Conservation (phyloP, 2,113 vertebrate genomes). For the Apus apus region DNA sequence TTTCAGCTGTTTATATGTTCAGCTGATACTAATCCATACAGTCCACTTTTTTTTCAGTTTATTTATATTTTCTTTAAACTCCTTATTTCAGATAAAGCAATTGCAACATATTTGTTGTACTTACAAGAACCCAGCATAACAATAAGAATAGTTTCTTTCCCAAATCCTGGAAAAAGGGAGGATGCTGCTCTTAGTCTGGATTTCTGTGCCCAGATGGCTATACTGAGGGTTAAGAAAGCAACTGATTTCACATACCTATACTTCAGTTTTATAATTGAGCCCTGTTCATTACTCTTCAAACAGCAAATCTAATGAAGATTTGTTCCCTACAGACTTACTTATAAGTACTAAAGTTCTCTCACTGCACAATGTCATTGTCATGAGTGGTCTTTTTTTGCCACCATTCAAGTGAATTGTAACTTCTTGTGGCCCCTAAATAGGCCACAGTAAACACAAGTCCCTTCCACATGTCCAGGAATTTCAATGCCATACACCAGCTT, state of each 20-base stretch:
- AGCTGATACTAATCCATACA: neutral
- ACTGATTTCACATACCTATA: neutral
- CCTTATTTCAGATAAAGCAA: neutral
- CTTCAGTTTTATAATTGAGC: neutral
- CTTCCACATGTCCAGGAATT: neutral
- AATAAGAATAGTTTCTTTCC: neutral
- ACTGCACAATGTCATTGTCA: neutral
- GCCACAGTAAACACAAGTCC: neutral
- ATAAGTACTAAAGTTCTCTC: neutral
- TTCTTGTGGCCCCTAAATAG: neutral
- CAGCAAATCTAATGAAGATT: neutral
- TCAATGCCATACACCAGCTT: neutral
- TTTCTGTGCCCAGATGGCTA: neutral
- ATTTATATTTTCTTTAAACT: neutral
- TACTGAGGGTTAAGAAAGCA: neutral
- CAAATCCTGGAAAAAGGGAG: neutral
- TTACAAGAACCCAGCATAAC: neutral
- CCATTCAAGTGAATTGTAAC: accelerated
- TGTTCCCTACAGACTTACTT: neutral
- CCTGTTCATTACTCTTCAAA: neutral
- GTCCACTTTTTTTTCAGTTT: neutral
- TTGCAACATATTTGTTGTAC: neutral
- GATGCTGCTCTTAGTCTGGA: neutral
- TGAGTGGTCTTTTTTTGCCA: neutral
- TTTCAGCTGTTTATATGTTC: neutral